Evolutionary conservation across 2,888 invertebrate species (phyloP).

Genomic region (Spisula solida): DNA sequence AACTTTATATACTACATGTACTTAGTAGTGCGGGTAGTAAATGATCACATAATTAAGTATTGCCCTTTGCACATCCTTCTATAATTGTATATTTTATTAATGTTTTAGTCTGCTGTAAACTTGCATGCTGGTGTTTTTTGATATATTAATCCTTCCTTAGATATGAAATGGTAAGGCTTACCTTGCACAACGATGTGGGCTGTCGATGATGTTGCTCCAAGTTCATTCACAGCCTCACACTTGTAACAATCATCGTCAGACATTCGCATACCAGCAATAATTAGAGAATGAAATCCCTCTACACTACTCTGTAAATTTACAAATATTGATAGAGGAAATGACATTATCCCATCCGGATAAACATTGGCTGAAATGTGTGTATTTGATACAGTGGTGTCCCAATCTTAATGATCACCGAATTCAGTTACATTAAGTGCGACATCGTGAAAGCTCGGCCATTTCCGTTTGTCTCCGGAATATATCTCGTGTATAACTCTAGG

Average conservation of each 20-base stretch:
- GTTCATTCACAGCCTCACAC: constrained; percentile 69
- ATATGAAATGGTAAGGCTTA: constrained; percentile 45
- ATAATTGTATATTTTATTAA: neutral
- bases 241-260: constrained; percentile 70
- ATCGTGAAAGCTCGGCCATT: too few relatives aligned
- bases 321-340: too few relatives aligned
- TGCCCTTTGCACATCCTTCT: neutral
- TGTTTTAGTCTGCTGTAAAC: neutral
- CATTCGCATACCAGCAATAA: constrained; percentile 56
- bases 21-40: neutral
- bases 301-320: constrained; percentile 54
- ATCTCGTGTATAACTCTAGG: too few relatives aligned
- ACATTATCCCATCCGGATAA: neutral
- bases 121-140: neutral
- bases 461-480: too few relatives aligned
- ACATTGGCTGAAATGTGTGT: too few relatives aligned
- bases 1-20: too few relatives aligned
- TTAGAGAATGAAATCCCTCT: constrained; percentile 61
- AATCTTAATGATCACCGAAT: neutral
- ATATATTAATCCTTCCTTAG: too few relatives aligned
- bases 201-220: constrained; percentile 61
- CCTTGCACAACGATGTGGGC: constrained; percentile 71
- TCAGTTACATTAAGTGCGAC: too few relatives aligned
- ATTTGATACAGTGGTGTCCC: neutral
- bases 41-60: neutral